Evolutionary conservation across 2,113 vertebrate genomes (phyloP), one percentile per base, ranked within the genome.

Genomic region (Anolis sagrei): DNA sequence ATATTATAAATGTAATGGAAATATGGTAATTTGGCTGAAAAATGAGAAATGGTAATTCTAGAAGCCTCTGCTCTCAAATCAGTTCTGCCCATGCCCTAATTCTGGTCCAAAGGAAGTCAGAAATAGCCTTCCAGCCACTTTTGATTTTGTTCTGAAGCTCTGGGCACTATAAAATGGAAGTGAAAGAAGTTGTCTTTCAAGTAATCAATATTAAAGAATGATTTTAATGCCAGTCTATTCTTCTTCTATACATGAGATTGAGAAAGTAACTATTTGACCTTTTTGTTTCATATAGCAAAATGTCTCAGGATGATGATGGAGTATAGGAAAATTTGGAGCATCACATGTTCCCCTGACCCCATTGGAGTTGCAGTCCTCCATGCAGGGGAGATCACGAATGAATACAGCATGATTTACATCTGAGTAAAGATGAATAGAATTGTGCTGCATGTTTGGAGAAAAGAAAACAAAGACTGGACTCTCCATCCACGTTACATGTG

Each of bases 401-500:
- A 11, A n/a, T 75, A 79, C 19, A 76, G n/a, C 44, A 9, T 51
- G 39, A 44, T 44, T 25, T 36, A 82, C 48, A 70, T 72, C 16
- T 72, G 32, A 34, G n/a, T 27, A 36, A 27, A 74, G 34, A 36
- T 74, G 70, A 27, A 74, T 62, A 21, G 34, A 36, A n/a, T 21
- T 62, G 49, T 11, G 9, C 2, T 83, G 25, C 32, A 27, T 61
- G 2, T 83, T 49, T 66, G 54, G 6, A 64, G 62, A 76, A 75
- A 32, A n/a, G 39, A 75, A 83, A 91, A 78, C 83, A 88, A 39
- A 69, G 76, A 19, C 72, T 54, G 54, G 64, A 58, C 36, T 88
- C 87, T 92, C 86, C 49, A 27, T 94, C 80, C 48, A 68, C 79
- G 73, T 58, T 92, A 76, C 85, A 90, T 87, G 51, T 92, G 91